A percentile compares a stretch with the other conserved stretches of the same genome.
Conservation (phyloP, 2,113 vertebrate species). For the Onychostruthus taczanowskii region DNA sequence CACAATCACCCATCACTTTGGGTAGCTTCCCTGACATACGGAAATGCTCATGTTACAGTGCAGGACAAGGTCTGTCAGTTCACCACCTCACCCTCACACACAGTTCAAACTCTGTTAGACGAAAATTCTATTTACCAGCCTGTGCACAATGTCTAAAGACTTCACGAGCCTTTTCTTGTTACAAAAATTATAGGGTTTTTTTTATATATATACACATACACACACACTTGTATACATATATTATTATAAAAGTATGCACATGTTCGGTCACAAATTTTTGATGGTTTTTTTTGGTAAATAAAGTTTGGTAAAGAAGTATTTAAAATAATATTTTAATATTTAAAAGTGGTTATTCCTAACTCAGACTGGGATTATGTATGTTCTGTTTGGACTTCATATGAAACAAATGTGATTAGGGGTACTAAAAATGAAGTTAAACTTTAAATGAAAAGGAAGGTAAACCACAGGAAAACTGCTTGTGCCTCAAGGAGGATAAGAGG, state of each 20-base stretch:
- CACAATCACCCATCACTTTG: background rate
- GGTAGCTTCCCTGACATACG: background rate
- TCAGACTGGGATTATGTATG: background rate
- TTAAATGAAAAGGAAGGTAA: background rate
- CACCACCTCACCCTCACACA: background rate
- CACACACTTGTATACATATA: accelerated
- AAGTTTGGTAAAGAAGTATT: background rate
- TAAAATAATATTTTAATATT: background rate
- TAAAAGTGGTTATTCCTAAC: background rate
- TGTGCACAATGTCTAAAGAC: background rate
- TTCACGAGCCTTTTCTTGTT: background rate
- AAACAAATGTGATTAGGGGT: background rate
- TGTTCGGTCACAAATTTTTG: background rate
- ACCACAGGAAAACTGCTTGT: background rate
- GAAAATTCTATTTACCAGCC: background rate
- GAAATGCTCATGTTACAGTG: background rate
- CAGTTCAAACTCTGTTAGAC: background rate
- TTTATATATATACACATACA: accelerated
- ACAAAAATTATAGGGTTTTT: background rate
- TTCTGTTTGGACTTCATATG: background rate
- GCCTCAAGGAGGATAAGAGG: background rate
- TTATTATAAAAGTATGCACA: background rate
- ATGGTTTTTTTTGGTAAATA: background rate
- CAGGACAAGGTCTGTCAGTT: background rate
- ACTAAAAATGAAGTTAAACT: background rate